phyloP scores from a whole-genome alignment of 2,888 invertebrate genomes.

The Caenorhabditis sulstoni region DNA sequence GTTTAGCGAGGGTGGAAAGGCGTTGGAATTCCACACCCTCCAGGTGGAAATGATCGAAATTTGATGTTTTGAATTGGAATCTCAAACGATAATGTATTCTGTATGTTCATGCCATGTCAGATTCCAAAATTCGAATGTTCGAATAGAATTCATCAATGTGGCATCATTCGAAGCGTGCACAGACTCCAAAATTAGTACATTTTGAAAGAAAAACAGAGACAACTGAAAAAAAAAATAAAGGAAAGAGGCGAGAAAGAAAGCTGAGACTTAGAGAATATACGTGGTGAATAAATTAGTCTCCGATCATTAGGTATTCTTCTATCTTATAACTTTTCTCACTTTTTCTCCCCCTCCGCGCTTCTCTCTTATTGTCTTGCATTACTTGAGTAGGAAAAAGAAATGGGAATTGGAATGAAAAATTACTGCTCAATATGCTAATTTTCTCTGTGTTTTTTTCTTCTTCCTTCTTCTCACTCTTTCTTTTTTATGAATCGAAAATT shows the following conservation, averaged over 20 bases:
- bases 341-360: not conserved
- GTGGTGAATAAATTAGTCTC: slow-evolving; percentile 12
- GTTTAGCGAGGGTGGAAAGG: slow-evolving; percentile 12
- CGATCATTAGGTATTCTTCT: slow-evolving; percentile 12
- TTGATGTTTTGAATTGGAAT: not conserved
- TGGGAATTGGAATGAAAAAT: too few relatives aligned
- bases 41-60: not conserved
- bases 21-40: not conserved
- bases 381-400: not conserved
- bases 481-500: not conserved
- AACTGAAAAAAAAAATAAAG: too few relatives aligned
- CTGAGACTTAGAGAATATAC: not conserved
- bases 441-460: not conserved
- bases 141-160: slow-evolving; percentile 39
- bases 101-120: not conserved
- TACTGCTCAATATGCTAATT: slow-evolving; percentile 2
- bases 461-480: not conserved
- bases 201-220: not conserved
- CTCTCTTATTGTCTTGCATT: too few relatives aligned
- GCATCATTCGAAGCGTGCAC: slow-evolving; percentile 33
- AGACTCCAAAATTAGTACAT: slow-evolving; percentile 3
- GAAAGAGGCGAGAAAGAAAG: not conserved
- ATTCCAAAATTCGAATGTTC: not conserved
- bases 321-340: slow-evolving; percentile 3
- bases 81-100: slow-evolving; percentile 38